phyloP scores from a whole-genome alignment of 2,888 invertebrate species.

The Alviniconcha strummeri region DNA sequence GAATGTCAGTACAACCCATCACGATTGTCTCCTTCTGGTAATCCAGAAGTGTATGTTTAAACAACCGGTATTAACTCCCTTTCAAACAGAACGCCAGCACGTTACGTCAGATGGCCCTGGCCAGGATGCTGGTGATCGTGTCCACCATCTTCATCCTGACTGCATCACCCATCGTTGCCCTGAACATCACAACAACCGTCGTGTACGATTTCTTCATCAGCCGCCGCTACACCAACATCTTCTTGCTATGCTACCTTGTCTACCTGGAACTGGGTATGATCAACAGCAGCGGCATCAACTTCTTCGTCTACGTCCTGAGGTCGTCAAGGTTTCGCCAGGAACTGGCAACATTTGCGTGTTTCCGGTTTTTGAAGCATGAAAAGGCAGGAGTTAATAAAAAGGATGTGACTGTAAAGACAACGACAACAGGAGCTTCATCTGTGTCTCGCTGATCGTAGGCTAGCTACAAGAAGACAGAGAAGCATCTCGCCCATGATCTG shows the following conservation, averaged over 20 bases:
- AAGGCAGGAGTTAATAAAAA: too few species aligned
- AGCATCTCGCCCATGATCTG: too few species aligned
- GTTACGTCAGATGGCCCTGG: neutral
- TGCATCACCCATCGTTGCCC: slow-evolving; percentile 15
- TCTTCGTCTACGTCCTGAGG: slow-evolving; percentile 23
- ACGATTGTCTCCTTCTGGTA: too few species aligned
- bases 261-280: slow-evolving; percentile 9
- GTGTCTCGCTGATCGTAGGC: too few species aligned
- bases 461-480: too few species aligned
- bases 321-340: slow-evolving; percentile 21
- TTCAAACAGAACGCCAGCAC: neutral
- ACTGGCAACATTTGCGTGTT: neutral
- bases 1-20: too few species aligned
- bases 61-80: too few species aligned
- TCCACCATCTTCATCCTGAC: slow-evolving; percentile 20
- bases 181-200: neutral
- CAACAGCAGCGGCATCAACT: slow-evolving; percentile 24
- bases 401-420: too few species aligned
- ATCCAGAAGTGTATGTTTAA: too few species aligned
- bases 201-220: slow-evolving; percentile 14
- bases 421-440: too few species aligned
- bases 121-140: slow-evolving; percentile 22
- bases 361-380: too few species aligned
- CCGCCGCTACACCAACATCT: slow-evolving; percentile 15
- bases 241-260: slow-evolving; percentile 2